Evolutionary conservation across 2,797 vertebrate genomes (phyloP).

Genomic region (Nannoperca obscura): DNA sequence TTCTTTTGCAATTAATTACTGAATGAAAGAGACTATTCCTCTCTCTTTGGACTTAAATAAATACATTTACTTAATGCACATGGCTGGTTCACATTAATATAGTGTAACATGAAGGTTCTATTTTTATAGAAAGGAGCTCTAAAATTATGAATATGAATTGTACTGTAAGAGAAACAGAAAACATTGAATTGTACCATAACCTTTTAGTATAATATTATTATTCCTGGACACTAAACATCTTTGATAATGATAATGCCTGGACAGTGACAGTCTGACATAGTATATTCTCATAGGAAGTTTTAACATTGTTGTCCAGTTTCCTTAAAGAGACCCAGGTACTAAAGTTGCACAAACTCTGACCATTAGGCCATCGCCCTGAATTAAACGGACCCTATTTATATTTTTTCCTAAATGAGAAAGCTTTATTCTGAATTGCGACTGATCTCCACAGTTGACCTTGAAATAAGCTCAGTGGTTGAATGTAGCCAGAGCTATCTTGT

Average conservation of each 20-base stretch:
- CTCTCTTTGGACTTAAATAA: neutral
- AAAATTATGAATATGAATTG: neutral
- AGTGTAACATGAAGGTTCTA: neutral
- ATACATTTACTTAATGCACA: neutral
- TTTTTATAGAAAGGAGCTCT: neutral
- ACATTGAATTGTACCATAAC: neutral
- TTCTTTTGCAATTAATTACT: neutral
- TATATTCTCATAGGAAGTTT: neutral
- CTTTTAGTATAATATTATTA: neutral
- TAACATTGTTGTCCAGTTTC: neutral
- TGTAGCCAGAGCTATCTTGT: constrained; percentile 22
- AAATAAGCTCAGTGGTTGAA: constrained; percentile 27
- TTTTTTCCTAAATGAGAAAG: constrained; percentile 24
- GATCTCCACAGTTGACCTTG: constrained; percentile 38
- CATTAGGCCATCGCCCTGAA: constrained; percentile 19
- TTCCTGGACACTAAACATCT: neutral
- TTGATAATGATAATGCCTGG: neutral
- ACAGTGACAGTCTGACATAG: neutral
- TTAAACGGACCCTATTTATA: constrained; percentile 1
- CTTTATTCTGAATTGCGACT: constrained; percentile 30
- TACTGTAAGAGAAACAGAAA: neutral
- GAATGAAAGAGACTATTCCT: neutral
- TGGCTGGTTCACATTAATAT: neutral
- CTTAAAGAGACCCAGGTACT: neutral
- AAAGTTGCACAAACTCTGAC: neutral